Evolutionary conservation across 2,888 invertebrate genomes (phyloP).

Genomic region (Graphium colonna): DNA sequence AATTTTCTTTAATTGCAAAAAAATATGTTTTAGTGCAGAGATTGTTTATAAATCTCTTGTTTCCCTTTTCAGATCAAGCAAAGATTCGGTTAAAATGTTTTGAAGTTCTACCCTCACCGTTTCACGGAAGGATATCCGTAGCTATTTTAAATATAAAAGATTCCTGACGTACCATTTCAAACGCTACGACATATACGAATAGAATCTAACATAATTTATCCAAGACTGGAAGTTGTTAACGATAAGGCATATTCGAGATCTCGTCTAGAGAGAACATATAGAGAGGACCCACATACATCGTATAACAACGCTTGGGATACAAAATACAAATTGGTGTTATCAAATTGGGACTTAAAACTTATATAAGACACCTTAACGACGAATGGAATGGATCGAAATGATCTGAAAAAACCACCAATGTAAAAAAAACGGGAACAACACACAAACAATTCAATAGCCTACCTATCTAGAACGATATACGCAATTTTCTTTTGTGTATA

Average conservation of each 20-base stretch:
- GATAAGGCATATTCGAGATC: conserved; percentile 40
- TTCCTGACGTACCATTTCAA: conserved; percentile 39
- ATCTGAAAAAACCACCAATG: conserved; percentile 28
- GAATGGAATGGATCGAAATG: conserved; percentile 45
- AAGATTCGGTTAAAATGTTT: too few species aligned
- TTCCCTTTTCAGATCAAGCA: too few species aligned
- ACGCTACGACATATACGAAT: conserved; percentile 39
- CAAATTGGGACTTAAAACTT: conserved; percentile 61
- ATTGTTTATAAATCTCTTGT: too few species aligned
- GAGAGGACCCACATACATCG: conserved; percentile 33
- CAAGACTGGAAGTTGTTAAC: conserved; percentile 26
- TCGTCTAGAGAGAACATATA: conserved; percentile 30
- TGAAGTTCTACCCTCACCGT: too few species aligned
- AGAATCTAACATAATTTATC: conserved; percentile 14
- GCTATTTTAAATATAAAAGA: conserved; percentile 1
- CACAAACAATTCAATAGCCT: conserved; percentile 60
- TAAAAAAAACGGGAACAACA: conserved; percentile 35
- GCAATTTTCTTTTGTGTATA: conserved; percentile 45
- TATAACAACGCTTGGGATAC: conserved; percentile 45
- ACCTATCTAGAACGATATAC: conserved; percentile 56
- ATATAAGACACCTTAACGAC: conserved; percentile 45
- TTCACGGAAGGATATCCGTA: too few species aligned
- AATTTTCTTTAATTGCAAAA: too few species aligned
- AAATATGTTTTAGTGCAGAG: too few species aligned
- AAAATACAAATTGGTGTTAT: conserved; percentile 58